A percentile compares a stretch with the other conserved stretches of the same genome.
These are phyloP conservation scores for Pararge aegeria DNA, from an alignment of 1,140 invertebrate genomes.

Conservation along the genomic window DNA sequence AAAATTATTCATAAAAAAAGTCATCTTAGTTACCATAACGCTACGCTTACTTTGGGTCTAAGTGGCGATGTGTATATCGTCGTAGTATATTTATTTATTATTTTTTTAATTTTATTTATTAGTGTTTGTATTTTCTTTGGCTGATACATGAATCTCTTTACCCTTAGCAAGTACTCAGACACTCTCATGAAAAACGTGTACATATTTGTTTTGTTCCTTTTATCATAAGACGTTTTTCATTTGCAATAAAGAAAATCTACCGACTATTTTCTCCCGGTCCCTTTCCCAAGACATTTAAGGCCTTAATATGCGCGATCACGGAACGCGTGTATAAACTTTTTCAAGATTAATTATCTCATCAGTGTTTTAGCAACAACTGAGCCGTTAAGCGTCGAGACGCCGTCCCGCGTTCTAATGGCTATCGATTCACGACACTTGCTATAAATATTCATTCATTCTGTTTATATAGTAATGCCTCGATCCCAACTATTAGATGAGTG, in stretches of 20 bases:
- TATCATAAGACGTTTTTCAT: background rate
- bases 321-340: slow-evolving; percentile 16
- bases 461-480: slow-evolving; percentile 30
- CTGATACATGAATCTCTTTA: too few species aligned
- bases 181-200: background rate
- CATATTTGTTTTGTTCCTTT: background rate
- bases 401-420: slow-evolving; percentile 32
- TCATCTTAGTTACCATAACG: too few species aligned
- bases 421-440: slow-evolving; percentile 36
- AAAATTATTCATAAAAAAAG: too few species aligned
- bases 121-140: too few species aligned
- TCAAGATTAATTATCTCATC: slow-evolving; percentile 22
- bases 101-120: too few species aligned
- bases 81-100: too few species aligned
- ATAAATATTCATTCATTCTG: slow-evolving; percentile 39
- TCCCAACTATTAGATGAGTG: slow-evolving; percentile 22
- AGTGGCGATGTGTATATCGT: too few species aligned
- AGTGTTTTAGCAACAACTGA: slow-evolving; percentile 27
- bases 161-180: too few species aligned
- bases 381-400: slow-evolving; percentile 25
- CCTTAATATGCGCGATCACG: slow-evolving; percentile 10
- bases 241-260: background rate
- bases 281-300: background rate
- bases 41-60: too few species aligned
- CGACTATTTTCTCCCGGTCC: background rate